Conservation (phyloP, 37 sponge, comb jelly and placozoan species). For the Corticium candelabrum region DNA sequence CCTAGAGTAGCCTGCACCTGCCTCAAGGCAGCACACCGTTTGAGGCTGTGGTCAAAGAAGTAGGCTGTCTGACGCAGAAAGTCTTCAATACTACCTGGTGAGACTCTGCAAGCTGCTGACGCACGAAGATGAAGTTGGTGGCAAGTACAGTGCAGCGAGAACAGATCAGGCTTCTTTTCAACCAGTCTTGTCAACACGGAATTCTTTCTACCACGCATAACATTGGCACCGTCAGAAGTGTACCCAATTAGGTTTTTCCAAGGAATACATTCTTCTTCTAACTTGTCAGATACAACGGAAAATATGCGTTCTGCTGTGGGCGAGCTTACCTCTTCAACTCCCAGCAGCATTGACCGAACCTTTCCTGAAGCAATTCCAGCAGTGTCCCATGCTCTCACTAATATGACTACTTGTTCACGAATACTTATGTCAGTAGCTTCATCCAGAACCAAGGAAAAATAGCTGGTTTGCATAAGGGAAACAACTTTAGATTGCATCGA, state of each 20-base stretch:
- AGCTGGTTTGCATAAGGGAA: no score
- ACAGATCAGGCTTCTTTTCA: no score
- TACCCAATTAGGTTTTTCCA: neutral
- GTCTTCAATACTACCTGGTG: neutral
- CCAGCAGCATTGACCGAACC: no score
- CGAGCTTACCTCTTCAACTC: no score
- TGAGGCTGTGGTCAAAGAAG: neutral
- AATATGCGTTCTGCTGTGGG: no score
- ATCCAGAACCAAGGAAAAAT: neutral
- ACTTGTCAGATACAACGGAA: no score
- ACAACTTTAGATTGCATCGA: no score
- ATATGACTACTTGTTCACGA: no score
- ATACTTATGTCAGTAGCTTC: neutral
- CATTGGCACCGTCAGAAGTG: neutral
- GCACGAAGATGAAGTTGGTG: neutral
- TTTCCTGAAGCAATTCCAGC: no score
- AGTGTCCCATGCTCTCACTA: no score
- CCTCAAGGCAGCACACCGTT: neutral
- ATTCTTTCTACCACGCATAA: neutral
- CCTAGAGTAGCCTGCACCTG: neutral
- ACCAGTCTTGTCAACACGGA: neutral
- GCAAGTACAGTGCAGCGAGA: neutral
- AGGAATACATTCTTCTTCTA: neutral
- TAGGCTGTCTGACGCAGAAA: neutral
- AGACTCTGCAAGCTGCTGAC: neutral